Conservation (phyloP, 2,888 invertebrate species). For the Arge pagana region DNA sequence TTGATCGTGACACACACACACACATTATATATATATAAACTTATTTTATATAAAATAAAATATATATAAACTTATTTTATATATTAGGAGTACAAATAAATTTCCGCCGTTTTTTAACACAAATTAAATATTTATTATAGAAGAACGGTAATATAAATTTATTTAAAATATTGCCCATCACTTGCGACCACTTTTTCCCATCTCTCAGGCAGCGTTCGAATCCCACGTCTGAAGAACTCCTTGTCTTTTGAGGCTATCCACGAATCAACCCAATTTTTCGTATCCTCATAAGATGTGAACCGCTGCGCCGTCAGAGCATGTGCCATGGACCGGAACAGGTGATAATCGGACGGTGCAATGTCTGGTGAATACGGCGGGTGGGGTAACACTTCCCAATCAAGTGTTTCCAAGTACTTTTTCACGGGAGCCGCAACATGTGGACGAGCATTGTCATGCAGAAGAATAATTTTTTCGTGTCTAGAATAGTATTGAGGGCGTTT, state of each 20-base stretch:
- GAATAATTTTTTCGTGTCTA: conserved; percentile 29
- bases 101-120: conserved; percentile 10
- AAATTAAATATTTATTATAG: conserved; percentile 15
- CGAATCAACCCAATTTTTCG: conserved; percentile 29
- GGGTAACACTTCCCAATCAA: conserved; percentile 30
- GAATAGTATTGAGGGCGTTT: conserved; percentile 18
- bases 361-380: conserved; percentile 1
- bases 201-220: conserved; percentile 23
- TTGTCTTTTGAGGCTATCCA: conserved; percentile 30
- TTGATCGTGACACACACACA: too few relatives aligned
- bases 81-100: conserved; percentile 2
- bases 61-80: too few relatives aligned
- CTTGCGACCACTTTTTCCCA: conserved; percentile 26
- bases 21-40: too few relatives aligned
- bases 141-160: conserved; percentile 5
- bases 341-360: conserved; percentile 21
- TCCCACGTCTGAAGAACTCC: conserved; percentile 25
- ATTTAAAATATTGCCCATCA: conserved; percentile 17
- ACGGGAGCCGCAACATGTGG: conserved; percentile 19
- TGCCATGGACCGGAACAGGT: conserved; percentile 27
- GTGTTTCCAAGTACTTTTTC: conserved; percentile 9
- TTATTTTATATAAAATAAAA: too few relatives aligned
- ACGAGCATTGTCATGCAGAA: conserved; percentile 30
- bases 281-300: conserved; percentile 28
- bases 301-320: conserved; percentile 24